Conservation (phyloP, 2,113 vertebrate species). For the Melanotaenia duboulayi region DNA sequence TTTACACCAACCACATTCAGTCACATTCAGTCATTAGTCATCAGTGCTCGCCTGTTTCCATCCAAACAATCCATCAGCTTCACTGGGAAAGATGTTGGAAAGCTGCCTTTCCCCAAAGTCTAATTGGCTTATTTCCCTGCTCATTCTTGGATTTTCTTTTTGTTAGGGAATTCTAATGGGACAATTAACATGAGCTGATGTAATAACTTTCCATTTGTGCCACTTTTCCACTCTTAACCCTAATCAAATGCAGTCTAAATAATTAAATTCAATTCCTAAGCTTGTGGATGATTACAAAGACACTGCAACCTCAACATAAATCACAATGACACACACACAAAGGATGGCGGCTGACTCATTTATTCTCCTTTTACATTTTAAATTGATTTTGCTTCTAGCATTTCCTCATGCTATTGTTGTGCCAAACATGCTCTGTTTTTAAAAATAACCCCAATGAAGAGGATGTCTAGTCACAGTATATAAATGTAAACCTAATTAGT, state of each 20-base stretch:
- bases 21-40: neutral
- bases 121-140: constrained; percentile 24
- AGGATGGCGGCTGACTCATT: constrained; percentile 22
- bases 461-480: neutral
- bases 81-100: neutral
- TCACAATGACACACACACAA: constrained; percentile 57
- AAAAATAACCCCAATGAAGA: constrained; percentile 6
- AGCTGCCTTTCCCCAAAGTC: neutral
- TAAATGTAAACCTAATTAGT: neutral
- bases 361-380: constrained; percentile 28
- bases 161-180: constrained; percentile 19
- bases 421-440: constrained; percentile 2
- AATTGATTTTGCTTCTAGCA: constrained; percentile 33
- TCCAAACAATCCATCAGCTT: neutral
- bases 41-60: neutral
- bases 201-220: constrained; percentile 51
- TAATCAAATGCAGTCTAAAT: constrained; percentile 32
- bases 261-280: constrained; percentile 46
- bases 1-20: neutral
- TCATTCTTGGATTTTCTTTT: constrained; percentile 28
- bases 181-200: constrained; percentile 22
- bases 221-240: constrained; percentile 46
- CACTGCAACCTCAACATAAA: constrained; percentile 48
- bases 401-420: constrained; percentile 18
- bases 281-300: constrained; percentile 55